Conservation (phyloP, 1,140 invertebrate genomes). For the Drosophila bipectinata region DNA sequence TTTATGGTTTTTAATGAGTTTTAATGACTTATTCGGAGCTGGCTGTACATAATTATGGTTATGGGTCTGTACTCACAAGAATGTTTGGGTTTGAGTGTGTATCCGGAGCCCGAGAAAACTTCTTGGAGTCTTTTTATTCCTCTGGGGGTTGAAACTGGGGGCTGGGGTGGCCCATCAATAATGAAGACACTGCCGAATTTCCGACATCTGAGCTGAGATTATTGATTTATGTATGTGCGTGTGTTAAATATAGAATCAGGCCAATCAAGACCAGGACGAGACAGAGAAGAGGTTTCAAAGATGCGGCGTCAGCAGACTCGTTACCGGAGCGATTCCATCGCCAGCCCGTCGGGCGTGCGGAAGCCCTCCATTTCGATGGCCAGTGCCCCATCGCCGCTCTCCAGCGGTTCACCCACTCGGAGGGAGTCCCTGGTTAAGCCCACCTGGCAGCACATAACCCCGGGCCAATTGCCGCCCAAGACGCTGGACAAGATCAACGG, state of each 20-base stretch:
- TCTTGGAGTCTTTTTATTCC: conserved; percentile 3
- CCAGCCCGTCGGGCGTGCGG: conserved; percentile 50
- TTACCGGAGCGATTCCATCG: conserved; percentile 73
- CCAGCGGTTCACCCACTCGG: conserved; percentile 58
- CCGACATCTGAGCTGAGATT: conserved; percentile 33
- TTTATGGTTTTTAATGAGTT: conserved; percentile 75
- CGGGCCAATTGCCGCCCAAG: conserved; percentile 74
- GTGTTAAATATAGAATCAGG: conserved; percentile 63
- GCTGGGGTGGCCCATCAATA: conserved; percentile 30
- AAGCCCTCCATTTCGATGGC: conserved; percentile 55
- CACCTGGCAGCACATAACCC: conserved; percentile 83
- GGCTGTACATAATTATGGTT: conserved; percentile 15
- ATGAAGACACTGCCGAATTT: conserved; percentile 33
- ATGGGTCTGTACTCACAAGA: not conserved
- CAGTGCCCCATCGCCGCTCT: conserved; percentile 37
- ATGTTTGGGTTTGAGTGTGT: conserved; percentile 11
- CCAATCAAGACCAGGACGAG: conserved; percentile 39
- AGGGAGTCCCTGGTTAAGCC: conserved; percentile 82
- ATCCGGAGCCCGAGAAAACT: conserved; percentile 28
- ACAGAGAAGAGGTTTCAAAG: conserved; percentile 49
- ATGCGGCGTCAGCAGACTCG: conserved; percentile 75
- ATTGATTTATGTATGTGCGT: conserved; percentile 43
- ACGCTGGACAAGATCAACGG: conserved; percentile 81
- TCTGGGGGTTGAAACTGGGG: conserved; percentile 18
- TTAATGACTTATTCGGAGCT: conserved; percentile 29